These are phyloP conservation scores for Drosophila melanogaster DNA, from an alignment of 1,140 invertebrate species.

Conservation along the genomic window DNA sequence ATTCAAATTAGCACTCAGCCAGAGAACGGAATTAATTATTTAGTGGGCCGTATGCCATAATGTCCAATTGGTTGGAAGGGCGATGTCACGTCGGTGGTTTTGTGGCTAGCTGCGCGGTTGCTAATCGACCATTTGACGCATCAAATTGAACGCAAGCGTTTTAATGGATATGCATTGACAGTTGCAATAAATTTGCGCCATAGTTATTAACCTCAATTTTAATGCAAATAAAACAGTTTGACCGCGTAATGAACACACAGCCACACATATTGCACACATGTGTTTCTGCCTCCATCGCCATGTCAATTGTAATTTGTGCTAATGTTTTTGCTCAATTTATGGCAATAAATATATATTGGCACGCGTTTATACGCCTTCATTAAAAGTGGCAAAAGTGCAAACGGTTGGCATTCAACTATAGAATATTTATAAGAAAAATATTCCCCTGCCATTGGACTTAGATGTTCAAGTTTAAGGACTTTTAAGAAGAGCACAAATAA, in stretches of 20 bases:
- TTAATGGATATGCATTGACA: conserved; percentile 64
- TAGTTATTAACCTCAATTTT: conserved; percentile 74
- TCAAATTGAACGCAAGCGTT: conserved; percentile 53
- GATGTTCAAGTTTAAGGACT: not conserved
- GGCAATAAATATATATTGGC: conserved; percentile 40
- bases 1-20: conserved; percentile 27
- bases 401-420: not conserved
- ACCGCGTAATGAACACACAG: conserved; percentile 44
- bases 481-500: no score
- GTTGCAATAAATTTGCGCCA: conserved; percentile 59
- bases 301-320: conserved; percentile 36
- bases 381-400: not conserved
- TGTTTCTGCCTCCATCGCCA: conserved; percentile 28
- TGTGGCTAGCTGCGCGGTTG: conserved; percentile 5
- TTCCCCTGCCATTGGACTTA: not conserved
- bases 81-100: not conserved
- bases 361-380: not conserved
- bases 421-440: not conserved
- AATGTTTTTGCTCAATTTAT: conserved; percentile 42
- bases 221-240: conserved; percentile 61
- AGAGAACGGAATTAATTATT: conserved; percentile 35
- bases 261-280: not conserved
- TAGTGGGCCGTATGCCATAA: conserved; percentile 16
- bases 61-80: not conserved
- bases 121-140: conserved; percentile 57